Conservation (phyloP, 2,888 invertebrate genomes). For the Embidobia sp. region DNA sequence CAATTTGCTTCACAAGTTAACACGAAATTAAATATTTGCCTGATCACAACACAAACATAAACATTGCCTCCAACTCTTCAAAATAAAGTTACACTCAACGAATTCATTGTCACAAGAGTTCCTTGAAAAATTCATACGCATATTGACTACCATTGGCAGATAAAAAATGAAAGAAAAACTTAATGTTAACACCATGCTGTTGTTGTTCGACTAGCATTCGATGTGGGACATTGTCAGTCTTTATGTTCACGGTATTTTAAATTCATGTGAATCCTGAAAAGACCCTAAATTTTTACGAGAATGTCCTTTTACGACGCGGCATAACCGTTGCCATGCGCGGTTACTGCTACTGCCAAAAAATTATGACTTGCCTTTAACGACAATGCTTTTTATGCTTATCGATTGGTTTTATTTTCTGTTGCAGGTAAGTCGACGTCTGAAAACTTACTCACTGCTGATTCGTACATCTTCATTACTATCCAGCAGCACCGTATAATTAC, state of each 20-base stretch:
- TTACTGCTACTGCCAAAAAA: constrained; percentile 62
- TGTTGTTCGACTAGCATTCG: constrained; percentile 48
- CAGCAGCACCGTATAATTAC: constrained; percentile 46
- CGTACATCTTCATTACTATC: constrained; percentile 35
- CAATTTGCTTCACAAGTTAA: no score
- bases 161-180: constrained; percentile 33
- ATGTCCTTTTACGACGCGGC: constrained; percentile 66
- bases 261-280: constrained; percentile 67
- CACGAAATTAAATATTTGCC: no score
- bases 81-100: no score
- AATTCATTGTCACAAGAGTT: constrained; percentile 13
- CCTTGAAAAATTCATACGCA: constrained; percentile 41
- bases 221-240: constrained; percentile 58
- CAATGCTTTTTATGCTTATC: constrained; percentile 60
- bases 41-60: no score
- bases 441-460: constrained; percentile 46
- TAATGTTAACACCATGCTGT: constrained; percentile 44
- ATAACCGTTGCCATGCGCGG: constrained; percentile 65
- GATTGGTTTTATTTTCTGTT: constrained; percentile 66
- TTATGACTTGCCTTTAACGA: constrained; percentile 60
- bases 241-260: constrained; percentile 66
- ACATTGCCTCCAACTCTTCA: no score
- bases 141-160: constrained; percentile 14
- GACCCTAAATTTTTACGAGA: constrained; percentile 69
- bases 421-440: constrained; percentile 67